phyloP scores from a whole-genome alignment of 2,888 invertebrate species.

The Omphaloscelis lunosa region DNA sequence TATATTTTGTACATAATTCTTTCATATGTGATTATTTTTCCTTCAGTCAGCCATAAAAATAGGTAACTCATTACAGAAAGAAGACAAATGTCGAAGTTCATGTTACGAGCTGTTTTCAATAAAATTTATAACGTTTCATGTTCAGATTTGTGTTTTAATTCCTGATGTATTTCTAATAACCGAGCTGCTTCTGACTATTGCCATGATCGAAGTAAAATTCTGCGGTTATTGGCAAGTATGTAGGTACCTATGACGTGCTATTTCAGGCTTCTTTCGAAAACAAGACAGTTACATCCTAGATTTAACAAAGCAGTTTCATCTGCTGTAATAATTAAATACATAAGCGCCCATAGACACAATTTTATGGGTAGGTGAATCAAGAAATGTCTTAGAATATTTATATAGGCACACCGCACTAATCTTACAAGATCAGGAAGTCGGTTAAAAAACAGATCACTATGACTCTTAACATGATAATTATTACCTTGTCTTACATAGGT shows the following conservation, averaged over 20 bases:
- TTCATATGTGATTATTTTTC: background rate
- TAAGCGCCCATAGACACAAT: background rate
- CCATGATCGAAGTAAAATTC: background rate
- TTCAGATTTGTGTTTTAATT: slow-evolving; percentile 23
- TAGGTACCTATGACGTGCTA: background rate
- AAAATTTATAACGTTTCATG: slow-evolving; percentile 3
- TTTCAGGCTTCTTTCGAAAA: background rate
- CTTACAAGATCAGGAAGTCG: background rate
- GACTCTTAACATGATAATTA: too few species aligned
- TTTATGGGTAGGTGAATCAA: background rate
- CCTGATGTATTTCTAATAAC: background rate
- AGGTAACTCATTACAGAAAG: background rate
- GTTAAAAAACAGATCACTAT: background rate
- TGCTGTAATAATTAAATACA: background rate
- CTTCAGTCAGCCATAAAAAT: slow-evolving; percentile 3
- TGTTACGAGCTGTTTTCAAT: background rate
- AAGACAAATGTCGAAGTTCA: background rate
- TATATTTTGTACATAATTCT: slow-evolving; percentile 9
- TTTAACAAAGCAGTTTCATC: background rate
- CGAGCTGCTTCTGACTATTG: too few species aligned
- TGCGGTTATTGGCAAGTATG: background rate
- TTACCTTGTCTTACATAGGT: background rate
- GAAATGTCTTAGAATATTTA: background rate
- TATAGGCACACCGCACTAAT: background rate
- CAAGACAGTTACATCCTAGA: background rate